Base-by-base conservation (phyloP, 2,113 vertebrate species). In the Desmodus rotundus region DNA sequence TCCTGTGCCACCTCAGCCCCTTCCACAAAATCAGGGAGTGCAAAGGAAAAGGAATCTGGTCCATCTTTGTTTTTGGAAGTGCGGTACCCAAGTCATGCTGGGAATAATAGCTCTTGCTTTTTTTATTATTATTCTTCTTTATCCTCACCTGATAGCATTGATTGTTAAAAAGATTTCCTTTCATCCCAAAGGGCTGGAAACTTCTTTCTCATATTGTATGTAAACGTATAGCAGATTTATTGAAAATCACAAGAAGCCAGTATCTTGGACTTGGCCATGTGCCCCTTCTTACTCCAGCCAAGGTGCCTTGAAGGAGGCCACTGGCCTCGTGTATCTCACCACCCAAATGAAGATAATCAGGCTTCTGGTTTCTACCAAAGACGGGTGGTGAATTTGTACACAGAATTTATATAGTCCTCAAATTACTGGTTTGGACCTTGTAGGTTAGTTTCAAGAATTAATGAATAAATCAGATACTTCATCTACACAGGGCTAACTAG, bases 241-340 rank as follows among this genome's bases (percentile, higher is more conserved):
- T 87, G 26, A 74, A 93, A 94, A 86, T 78, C 89, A 72, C 43
- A 36, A 74, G 88, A 89, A 94, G 54, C 83, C 63, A 84, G 89
- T 56, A 6, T 58, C 77, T 76, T 77, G 26, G 24, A 13, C 70
- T 78, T 52, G 45, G 3, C 54, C 41, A 33, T 4, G 8, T 47
- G 22, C 41, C 38, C 31, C 68, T 58, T 84, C 68, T 9, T 65
- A 16, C 20, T 43, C 38, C 6, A 54, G 33, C 14, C 67, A 9
- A 0, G 14, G 4, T 33, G 28, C 28, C 52, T 26, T 6, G 1
- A 15, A 4, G 14, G 24, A n/a, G 47, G 22, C 78, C n/a, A 17
- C 56, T 65, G 8, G 41, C 22, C 28, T 47, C 33, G 1, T 14
- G 26, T 47, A 77, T 14, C 31, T 67, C 76, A 20, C 11, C 52